Base-by-base conservation (phyloP, 2,113 vertebrate genomes). In the Felis chaus region DNA sequence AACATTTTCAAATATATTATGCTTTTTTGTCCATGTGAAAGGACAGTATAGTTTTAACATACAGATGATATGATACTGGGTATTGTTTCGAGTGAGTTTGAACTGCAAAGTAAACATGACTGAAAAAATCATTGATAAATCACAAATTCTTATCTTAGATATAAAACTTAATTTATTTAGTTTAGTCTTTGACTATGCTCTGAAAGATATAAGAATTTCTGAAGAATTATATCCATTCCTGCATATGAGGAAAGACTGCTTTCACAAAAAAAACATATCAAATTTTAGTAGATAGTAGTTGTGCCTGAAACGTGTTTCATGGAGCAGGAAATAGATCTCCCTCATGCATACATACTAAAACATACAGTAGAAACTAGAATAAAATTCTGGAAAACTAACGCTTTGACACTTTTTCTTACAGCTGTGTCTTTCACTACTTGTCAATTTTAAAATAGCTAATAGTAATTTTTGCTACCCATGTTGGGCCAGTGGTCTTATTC, bases 91-190 rank as follows among this genome's bases (percentile, higher is more conserved):
- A 36, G 14, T 92, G 41, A 65, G 27, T 78, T 74, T 96, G 53
- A 93, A 87, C 90, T 83, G 3, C 25, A 88, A 41, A 93, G 55
- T 91, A 78, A 74, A 96, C 74, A 48, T 78, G 73, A 95, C 11
- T 14, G 69, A 53, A 85, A 14, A 73, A 74, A 73, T 74, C 16
- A 66, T 23, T 73, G 21, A 23, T 63, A 94, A 83, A 50, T n/a
- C n/a, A 31, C n/a, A 63, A 78, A 61, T 90, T 90, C n/a, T 94
- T 73, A 85, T 50, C 27, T 81, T 81, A 90, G 15, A 8, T 53
- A 41, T 41, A 96, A 71, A 82, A 61, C 19, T 39, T 74, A 76
- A 4, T 65, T 76, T 86, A n/a, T 36, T 93, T 53, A 68, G 36
- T 74, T 86, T 66, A 86, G 53, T 53, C 68, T 83, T 86, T 68